Evolutionary conservation across 2,113 vertebrate genomes (phyloP), one percentile per base, ranked within the genome.

Genomic region (Miniopterus natalensis): DNA sequence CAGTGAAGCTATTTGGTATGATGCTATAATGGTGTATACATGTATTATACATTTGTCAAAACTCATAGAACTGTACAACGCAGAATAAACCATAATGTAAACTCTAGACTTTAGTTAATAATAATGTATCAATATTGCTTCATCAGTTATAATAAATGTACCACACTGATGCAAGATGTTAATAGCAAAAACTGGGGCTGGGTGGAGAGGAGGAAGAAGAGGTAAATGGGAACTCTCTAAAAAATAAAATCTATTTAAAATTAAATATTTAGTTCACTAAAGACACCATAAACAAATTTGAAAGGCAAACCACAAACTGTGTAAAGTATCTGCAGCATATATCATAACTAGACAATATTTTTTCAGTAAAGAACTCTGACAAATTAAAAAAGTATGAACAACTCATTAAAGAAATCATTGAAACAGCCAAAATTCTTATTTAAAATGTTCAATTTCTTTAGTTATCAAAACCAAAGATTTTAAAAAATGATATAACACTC

Each of bases 241-340:
- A 94, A 55, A 81, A 31, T 21, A n/a, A 68, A 49, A 21, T 79
- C n/a, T 73, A 71, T 77, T 81, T 84, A 85, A 85, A 92, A 85
- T 61, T 36, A 74, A 88, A 75, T 75, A 68, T 40, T 53, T 89
- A 59, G n/a, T 57, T 85, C 13, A 66, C 42, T 59, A 84, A 90
- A 75, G 45, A 20, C 6, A 68, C 15, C 1, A 70, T 45, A 91
- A 71, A 89, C 29, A 95, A 92, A 94, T 86, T n/a, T 78, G 79
- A 92, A 94, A 80, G 74, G 42, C 65, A 95, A 91, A 84, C 18
- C 14, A 88, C 25, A 85, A 89, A 27, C 12, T 74, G 45, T 11
- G 14, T 36, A 85, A 92, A 94, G 45, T 81, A 89, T 29, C 27
- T 93, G 65, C 25, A 79, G 29, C 3, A n/a, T 81, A 25, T 59